phyloP scores from a whole-genome alignment of 2,888 invertebrate genomes.

The Prostheceraeus crozeri region DNA sequence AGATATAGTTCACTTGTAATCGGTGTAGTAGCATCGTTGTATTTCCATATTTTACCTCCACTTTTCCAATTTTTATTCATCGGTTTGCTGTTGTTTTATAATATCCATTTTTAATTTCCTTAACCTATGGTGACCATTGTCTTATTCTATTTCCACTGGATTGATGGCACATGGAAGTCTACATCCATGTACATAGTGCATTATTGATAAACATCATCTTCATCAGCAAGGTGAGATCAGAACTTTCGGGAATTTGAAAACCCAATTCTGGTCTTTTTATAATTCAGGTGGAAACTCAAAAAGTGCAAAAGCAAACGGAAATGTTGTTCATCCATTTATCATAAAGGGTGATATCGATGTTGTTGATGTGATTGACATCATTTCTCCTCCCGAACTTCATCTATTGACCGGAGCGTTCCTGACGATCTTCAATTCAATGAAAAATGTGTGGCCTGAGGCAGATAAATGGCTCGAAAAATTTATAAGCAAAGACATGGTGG shows the following conservation, averaged over 20 bases:
- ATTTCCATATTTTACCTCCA: no score
- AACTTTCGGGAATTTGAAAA: constrained; percentile 17
- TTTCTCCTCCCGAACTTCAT: not conserved
- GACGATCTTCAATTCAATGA: not conserved
- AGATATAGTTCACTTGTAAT: no score
- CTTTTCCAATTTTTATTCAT: no score
- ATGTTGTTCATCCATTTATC: constrained; percentile 29
- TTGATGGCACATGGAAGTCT: constrained; percentile 21
- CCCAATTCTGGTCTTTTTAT: constrained; percentile 1
- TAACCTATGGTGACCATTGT: no score
- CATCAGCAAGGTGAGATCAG: constrained; percentile 11
- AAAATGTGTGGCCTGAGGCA: constrained; percentile 9
- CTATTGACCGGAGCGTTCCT: not conserved
- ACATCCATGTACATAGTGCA: constrained; percentile 24
- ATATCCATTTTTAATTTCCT: no score
- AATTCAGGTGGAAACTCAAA: constrained; percentile 13
- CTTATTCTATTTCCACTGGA: no score
- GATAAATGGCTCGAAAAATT: constrained; percentile 23
- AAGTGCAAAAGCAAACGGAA: constrained; percentile 12
- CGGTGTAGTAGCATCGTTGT: no score
- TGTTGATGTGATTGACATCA: no score
- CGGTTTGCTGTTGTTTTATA: no score
- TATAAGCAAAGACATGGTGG: no score
- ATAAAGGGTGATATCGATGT: no score
- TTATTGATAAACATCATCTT: constrained; percentile 7